phyloP scores from a whole-genome alignment of 2,113 vertebrate genomes.

The Pedetes capensis region DNA sequence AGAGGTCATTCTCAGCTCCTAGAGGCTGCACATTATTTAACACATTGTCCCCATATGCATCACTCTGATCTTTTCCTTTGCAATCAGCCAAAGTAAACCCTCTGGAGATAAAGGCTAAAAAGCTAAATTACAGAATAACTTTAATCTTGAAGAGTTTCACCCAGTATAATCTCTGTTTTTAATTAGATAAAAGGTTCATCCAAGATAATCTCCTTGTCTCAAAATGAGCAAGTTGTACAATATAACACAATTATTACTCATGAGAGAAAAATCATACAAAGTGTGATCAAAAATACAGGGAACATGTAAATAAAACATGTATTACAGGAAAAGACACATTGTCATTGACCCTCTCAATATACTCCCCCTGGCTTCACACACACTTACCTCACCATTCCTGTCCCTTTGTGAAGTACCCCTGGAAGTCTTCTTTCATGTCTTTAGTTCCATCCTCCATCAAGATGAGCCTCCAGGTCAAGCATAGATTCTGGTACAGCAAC shows the following conservation, averaged over 20 bases:
- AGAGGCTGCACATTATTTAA: background rate
- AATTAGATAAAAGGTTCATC: background rate
- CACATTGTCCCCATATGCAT: no score
- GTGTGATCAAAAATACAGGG: no score
- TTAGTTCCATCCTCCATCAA: no score
- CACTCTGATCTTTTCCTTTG: background rate
- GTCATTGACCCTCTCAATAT: no score
- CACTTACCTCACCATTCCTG: no score
- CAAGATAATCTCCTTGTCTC: background rate
- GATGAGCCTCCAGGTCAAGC: no score
- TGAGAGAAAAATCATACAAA: background rate
- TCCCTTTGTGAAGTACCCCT: no score
- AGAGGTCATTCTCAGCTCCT: background rate
- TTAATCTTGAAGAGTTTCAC: background rate
- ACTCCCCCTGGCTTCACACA: no score
- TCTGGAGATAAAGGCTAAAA: background rate
- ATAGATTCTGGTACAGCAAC: no score
- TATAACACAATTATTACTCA: background rate
- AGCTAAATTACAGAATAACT: background rate
- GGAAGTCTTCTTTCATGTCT: no score
- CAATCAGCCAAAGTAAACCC: background rate
- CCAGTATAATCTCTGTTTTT: background rate
- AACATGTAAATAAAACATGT: no score
- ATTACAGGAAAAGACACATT: no score
- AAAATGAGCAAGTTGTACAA: background rate